Percentiles rank a stretch among this genome's conserved stretches.
Evolutionary conservation across 2,888 invertebrate genomes (phyloP).

Genomic region (Oscheius sp.): DNA sequence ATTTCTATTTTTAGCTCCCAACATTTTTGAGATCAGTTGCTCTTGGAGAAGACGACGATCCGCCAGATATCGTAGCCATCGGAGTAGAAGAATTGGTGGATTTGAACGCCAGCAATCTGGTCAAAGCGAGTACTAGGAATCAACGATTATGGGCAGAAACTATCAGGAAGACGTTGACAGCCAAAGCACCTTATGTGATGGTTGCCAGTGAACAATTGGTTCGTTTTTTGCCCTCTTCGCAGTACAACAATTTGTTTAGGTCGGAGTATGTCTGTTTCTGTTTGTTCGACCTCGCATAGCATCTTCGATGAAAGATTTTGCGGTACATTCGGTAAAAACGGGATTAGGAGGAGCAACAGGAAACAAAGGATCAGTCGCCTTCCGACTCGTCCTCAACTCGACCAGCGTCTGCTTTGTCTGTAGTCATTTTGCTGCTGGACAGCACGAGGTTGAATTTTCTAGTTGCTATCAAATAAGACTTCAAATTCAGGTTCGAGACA

Average conservation of each 20-base stretch:
- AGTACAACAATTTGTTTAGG: slow-evolving; percentile 78
- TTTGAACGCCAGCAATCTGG: slow-evolving; percentile 95
- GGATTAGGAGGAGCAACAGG: slow-evolving; percentile 97
- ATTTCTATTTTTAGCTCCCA: not conserved
- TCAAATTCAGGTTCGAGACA: slow-evolving; percentile 78
- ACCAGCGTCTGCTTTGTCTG: slow-evolving; percentile 97
- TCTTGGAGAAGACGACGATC: slow-evolving; percentile 45
- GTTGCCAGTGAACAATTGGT: slow-evolving; percentile 67
- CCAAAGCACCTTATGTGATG: slow-evolving; percentile 60
- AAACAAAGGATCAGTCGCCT: slow-evolving; percentile 81
- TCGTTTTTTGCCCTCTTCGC: not conserved
- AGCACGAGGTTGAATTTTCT: slow-evolving; percentile 83
- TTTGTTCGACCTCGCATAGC: slow-evolving; percentile 90
- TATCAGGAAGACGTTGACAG: slow-evolving; percentile 81
- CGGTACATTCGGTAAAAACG: slow-evolving; percentile 84
- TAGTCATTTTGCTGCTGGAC: slow-evolving; percentile 98
- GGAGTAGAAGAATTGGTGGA: slow-evolving; percentile 99
- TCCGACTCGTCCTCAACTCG: slow-evolving; percentile 84
- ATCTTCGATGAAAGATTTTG: slow-evolving; percentile 80
- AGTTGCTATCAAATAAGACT: too few species aligned
- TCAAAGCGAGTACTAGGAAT: slow-evolving; percentile 92
- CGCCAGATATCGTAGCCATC: slow-evolving; percentile 92
- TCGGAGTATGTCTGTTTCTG: slow-evolving; percentile 95
- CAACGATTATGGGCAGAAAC: slow-evolving; percentile 95
- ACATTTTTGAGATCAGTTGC: slow-evolving; percentile 37